Conservation (phyloP, 2,888 invertebrate species). For the Sphinx pinastri region DNA sequence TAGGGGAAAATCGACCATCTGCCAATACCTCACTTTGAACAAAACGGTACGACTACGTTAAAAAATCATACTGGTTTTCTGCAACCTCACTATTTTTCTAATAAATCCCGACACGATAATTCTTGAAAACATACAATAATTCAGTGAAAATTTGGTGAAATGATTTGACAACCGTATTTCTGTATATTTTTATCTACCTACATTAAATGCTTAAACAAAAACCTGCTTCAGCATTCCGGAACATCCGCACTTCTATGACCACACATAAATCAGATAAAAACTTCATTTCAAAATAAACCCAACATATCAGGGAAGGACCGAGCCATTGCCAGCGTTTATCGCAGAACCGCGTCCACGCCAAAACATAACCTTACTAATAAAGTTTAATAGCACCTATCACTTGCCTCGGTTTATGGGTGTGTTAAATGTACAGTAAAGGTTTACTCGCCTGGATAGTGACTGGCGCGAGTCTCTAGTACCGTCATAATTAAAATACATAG, state of each 20-base stretch:
- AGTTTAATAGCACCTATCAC: slow-evolving; percentile 17
- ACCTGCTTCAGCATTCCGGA: neutral
- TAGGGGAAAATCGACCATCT: no score
- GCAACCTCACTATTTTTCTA: no score
- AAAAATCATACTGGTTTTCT: no score
- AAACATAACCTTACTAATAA: slow-evolving; percentile 10
- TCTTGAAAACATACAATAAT: no score
- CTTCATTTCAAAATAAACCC: neutral
- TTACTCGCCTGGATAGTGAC: neutral
- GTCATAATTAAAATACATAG: neutral
- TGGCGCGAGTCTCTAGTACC: neutral
- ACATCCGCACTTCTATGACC: neutral
- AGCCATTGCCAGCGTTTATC: neutral
- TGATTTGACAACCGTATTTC: neutral
- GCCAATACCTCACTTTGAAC: no score
- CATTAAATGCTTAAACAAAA: neutral
- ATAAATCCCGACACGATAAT: no score
- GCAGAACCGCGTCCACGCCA: neutral
- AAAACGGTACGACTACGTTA: no score
- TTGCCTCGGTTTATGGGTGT: slow-evolving; percentile 11
- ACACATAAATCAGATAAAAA: neutral
- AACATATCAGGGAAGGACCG: neutral
- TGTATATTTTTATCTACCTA: neutral
- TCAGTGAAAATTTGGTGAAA: no score
- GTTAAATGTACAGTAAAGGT: neutral